phyloP scores from a whole-genome alignment of 2,888 invertebrate genomes.

The Netelia virgata region DNA sequence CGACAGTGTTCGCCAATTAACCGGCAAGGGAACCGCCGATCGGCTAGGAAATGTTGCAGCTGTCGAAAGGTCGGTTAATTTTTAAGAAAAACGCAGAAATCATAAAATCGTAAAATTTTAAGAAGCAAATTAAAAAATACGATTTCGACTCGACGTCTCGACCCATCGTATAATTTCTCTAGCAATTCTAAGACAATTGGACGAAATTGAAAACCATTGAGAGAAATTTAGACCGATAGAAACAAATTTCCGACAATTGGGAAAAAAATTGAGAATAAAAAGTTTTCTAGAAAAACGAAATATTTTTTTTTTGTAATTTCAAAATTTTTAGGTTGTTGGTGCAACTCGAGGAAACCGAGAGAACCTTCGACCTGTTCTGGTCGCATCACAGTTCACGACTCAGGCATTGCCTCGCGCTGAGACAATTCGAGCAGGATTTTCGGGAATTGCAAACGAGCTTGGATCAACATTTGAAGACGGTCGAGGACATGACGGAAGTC shows the following conservation, averaged over 20 bases:
- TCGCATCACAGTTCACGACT: slow-evolving; percentile 95
- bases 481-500: slow-evolving; percentile 94
- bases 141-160: no score
- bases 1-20: slow-evolving; percentile 89
- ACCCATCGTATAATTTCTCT: not conserved
- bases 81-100: no score
- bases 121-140: no score
- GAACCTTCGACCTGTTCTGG: slow-evolving; percentile 98
- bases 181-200: no score
- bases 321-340: slow-evolving; percentile 91
- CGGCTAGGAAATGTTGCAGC: slow-evolving; percentile 95
- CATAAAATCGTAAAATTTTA: no score
- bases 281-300: slow-evolving; percentile 64
- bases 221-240: not conserved
- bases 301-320: no score
- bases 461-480: slow-evolving; percentile 91
- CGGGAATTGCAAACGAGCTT: slow-evolving; percentile 94
- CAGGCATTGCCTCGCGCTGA: slow-evolving; percentile 94
- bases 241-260: no score
- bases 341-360: slow-evolving; percentile 97
- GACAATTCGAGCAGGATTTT: slow-evolving; percentile 98
- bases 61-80: slow-evolving; percentile 91
- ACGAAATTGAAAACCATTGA: not conserved
- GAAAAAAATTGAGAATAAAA: not conserved
- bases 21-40: slow-evolving; percentile 87